Base-by-base conservation (phyloP, 1,140 invertebrate genomes). In the Caenorhabditis remanei region DNA sequence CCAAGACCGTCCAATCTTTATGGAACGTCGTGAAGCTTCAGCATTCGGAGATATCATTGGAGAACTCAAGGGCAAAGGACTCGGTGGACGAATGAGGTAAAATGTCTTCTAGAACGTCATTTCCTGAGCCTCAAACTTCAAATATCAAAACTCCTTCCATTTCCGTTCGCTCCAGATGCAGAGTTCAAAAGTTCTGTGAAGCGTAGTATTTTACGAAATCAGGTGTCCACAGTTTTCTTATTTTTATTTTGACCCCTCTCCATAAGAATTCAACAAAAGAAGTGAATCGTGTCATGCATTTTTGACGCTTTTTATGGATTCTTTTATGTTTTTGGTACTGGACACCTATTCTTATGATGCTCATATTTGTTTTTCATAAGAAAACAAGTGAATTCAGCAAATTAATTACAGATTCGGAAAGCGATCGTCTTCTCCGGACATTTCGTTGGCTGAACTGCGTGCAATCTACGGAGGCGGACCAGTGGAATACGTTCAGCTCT, bases 1-100 rank as follows among this genome's bases (percentile, higher is more conserved):
- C 40, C 19, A 84, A 48, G 21, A 79, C 0, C 71, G 71, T 79
- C 86, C 86, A 67, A 87, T 87, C 90, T 85, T 53, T 83, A 93
- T 91, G 0, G 95, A 85, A 32, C 93, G 93, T 90, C 87, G 88
- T 19, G 89, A 88, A n/a, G 75, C 63, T 46, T 84, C 67, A 4
- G 87, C 87, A 19, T 86, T 89, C 50, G 89, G 89, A 84, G 84
- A 84, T 46, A 83, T 90, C 41, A 58, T 90, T 21, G 87, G 63
- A 63, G 90, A 88, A 55, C 89, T 90, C 24, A 90, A 90, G 61
- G 84, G 87, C 63, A 90, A 90, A 50, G 75, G 88, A 46, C 86
- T 89, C 48, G 87, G 86, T 11, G 84, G 88, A 53, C 86, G 90
- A 82, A 90, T 90, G 90, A 55, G 90, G 90, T 90, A 84, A 79